Evolutionary conservation across 1,140 invertebrate genomes (phyloP).

Genomic region (Drosophila sp.): DNA sequence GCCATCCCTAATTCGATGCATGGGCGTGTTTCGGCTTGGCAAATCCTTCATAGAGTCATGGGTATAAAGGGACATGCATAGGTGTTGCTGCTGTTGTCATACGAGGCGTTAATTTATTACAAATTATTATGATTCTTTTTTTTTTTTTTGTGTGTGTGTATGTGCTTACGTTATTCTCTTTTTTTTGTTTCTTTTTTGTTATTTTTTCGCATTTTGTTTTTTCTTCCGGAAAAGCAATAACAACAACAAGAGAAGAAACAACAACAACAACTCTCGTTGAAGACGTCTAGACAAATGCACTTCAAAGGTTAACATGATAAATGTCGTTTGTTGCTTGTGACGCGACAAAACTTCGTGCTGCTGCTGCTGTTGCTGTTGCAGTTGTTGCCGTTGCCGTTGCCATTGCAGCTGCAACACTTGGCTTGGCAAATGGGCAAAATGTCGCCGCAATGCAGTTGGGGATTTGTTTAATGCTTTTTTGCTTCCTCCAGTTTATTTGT

Average conservation of each 20-base stretch:
- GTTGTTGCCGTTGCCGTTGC: conserved; percentile 49
- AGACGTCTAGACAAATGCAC: conserved; percentile 81
- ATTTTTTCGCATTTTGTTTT: conserved; percentile 24
- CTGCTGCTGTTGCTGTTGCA: conserved; percentile 59
- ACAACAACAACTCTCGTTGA: conserved; percentile 65
- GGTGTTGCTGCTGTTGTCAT: conserved; percentile 50
- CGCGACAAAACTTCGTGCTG: conserved; percentile 14
- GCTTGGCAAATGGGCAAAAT: conserved; percentile 60
- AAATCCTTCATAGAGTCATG: conserved; percentile 58
- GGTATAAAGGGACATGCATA: conserved; percentile 32
- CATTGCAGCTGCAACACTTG: conserved; percentile 47
- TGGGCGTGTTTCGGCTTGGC: conserved; percentile 43
- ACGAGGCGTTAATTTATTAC: conserved; percentile 80
- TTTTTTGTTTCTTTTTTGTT: conserved; percentile 45
- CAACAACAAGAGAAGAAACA: conserved; percentile 38
- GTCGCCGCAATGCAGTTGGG: conserved; percentile 51
- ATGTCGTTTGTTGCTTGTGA: conserved; percentile 73
- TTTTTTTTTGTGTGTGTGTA: not conserved
- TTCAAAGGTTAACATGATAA: conserved; percentile 82
- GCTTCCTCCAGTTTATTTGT: conserved; percentile 15
- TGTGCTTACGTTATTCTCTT: conserved; percentile 24
- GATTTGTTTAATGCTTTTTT: conserved; percentile 41
- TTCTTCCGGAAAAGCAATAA: conserved; percentile 44
- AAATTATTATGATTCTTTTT: conserved; percentile 80
- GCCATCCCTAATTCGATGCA: conserved; percentile 14